These are phyloP conservation scores for Vesta saturnalis DNA, from an alignment of 2,888 invertebrate genomes.

Conservation along the genomic window DNA sequence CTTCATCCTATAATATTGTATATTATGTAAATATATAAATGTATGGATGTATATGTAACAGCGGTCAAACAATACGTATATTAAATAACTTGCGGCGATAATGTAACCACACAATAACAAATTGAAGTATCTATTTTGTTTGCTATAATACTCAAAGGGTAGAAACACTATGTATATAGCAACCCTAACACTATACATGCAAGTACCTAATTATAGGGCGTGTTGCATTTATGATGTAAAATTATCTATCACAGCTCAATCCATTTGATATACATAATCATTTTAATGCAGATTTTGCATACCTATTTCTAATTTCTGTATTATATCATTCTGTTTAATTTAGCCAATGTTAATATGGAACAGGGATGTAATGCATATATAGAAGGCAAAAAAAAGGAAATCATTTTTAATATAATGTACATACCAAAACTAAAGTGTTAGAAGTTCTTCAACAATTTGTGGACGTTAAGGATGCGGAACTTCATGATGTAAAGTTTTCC, in stretches of 20 bases:
- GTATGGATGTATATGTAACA: not conserved
- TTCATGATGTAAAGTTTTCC: too few species aligned
- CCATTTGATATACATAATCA: not conserved
- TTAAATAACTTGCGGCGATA: slow-evolving; percentile 25
- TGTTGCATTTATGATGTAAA: slow-evolving; percentile 4
- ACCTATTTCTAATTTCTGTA: too few species aligned
- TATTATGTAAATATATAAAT: slow-evolving; percentile 12
- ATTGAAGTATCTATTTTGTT: slow-evolving; percentile 36
- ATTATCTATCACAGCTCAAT: not conserved
- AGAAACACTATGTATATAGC: slow-evolving; percentile 21
- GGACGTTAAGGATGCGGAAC: too few species aligned
- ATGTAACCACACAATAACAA: slow-evolving; percentile 37
- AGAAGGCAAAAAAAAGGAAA: too few species aligned
- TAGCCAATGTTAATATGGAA: too few species aligned
- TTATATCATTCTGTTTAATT: too few species aligned
- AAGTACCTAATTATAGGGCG: slow-evolving; percentile 25
- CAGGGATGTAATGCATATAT: too few species aligned
- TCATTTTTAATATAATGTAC: too few species aligned
- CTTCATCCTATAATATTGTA: not conserved
- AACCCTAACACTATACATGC: slow-evolving; percentile 19
- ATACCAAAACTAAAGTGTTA: too few species aligned
- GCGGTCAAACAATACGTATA: slow-evolving; percentile 25
- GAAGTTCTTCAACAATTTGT: too few species aligned
- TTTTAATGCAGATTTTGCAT: not conserved
- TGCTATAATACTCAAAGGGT: slow-evolving; percentile 35